These are phyloP conservation scores for Phanerotoma sp. DNA, from an alignment of 2,888 invertebrate genomes.

Conservation along the genomic window DNA sequence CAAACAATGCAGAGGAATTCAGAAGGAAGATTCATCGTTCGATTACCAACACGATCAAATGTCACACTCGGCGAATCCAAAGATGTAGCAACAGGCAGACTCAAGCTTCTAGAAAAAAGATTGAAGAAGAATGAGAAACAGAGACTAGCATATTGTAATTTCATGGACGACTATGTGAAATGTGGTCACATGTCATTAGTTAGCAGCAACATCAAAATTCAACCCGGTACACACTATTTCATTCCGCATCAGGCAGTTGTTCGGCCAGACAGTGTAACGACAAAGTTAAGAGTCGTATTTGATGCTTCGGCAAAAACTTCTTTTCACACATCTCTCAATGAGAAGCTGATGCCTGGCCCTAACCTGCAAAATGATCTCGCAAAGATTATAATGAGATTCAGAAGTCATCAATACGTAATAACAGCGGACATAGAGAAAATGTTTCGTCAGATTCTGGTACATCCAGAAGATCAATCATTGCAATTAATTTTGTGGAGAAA, in stretches of 20 bases:
- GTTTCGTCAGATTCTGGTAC: constrained; percentile 22
- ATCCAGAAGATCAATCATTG: constrained; percentile 8
- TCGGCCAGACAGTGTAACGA: constrained; percentile 7
- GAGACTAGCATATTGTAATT: too few relatives aligned
- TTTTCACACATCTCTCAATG: constrained; percentile 29
- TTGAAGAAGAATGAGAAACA: background rate
- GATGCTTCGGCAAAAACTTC: constrained; percentile 33
- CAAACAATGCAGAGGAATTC: constrained; percentile 24
- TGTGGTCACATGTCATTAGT: background rate
- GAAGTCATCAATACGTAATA: constrained; percentile 15
- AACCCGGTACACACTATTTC: too few relatives aligned
- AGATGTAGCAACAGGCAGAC: constrained; percentile 17
- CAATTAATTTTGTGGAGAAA: constrained; percentile 24
- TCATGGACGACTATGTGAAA: too few relatives aligned
- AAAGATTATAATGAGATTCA: constrained; percentile 30
- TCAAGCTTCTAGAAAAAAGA: constrained; percentile 17
- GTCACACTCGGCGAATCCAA: constrained; percentile 7
- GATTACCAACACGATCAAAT: constrained; percentile 3
- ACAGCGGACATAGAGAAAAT: constrained; percentile 19
- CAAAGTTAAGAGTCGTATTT: constrained; percentile 38
- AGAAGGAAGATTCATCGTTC: constrained; percentile 27
- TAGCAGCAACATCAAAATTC: background rate
- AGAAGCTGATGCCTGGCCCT: constrained; percentile 32
- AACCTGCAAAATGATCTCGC: constrained; percentile 30
- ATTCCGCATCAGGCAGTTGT: constrained; percentile 42